Percentiles rank a stretch among this genome's conserved stretches.
Evolutionary conservation across 2,113 vertebrate genomes (phyloP).

Genomic region (Tonatia bakeri): DNA sequence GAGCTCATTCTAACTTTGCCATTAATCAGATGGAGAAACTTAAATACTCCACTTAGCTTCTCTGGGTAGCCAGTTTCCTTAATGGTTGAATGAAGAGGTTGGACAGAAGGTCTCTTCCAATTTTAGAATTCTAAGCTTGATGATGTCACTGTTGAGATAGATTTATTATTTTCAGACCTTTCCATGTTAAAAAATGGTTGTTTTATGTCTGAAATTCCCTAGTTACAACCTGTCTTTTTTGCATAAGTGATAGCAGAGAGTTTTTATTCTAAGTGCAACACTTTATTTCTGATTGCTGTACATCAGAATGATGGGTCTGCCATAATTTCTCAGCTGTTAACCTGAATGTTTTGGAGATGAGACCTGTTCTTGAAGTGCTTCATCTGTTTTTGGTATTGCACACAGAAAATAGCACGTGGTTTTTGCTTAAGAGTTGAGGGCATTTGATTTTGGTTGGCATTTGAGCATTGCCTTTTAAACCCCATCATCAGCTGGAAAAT

Average conservation of each 20-base stretch:
- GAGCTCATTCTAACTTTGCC: neutral
- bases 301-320: conserved; percentile 27
- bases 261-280: conserved; percentile 17
- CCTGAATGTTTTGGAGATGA: neutral
- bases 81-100: neutral
- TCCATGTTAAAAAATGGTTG: neutral
- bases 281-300: conserved; percentile 9
- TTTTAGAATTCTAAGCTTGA: neutral
- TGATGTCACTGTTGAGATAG: neutral
- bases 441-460: neutral
- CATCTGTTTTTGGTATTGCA: neutral
- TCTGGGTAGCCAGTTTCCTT: neutral
- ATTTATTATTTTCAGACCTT: neutral
- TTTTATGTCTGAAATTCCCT: neutral
- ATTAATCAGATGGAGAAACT: neutral
- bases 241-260: conserved; percentile 2
- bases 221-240: neutral
- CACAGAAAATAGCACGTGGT: neutral
- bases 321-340: neutral
- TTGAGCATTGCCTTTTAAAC: neutral
- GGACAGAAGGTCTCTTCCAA: neutral
- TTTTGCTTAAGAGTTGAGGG: neutral
- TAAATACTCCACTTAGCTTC: neutral
- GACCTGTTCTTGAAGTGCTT: neutral
- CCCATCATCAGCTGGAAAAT: neutral